phyloP scores from a whole-genome alignment of 2,888 invertebrate species.

The Dasysyrphus tricinctus region DNA sequence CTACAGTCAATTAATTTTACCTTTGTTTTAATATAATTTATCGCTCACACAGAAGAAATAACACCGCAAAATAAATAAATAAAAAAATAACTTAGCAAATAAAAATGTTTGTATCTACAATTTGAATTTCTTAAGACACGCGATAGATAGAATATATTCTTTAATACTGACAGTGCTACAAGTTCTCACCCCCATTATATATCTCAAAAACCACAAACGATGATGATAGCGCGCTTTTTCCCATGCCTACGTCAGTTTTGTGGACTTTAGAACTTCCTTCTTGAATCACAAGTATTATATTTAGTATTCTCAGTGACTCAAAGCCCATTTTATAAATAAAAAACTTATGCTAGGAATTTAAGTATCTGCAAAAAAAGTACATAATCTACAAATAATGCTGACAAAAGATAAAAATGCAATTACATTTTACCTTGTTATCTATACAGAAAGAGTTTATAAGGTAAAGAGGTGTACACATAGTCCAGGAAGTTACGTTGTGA shows the following conservation, averaged over 20 bases:
- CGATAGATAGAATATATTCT: slow-evolving; percentile 50
- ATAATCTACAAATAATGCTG: background rate
- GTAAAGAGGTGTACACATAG: background rate
- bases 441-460: background rate
- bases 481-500: background rate
- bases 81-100: background rate
- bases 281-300: slow-evolving; percentile 25
- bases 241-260: slow-evolving; percentile 46
- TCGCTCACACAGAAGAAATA: background rate
- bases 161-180: slow-evolving; percentile 50
- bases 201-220: slow-evolving; percentile 5
- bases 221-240: slow-evolving; percentile 35
- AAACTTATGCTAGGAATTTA: slow-evolving; percentile 5
- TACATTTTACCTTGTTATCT: slow-evolving; percentile 1
- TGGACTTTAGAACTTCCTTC: slow-evolving; percentile 49
- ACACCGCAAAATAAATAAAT: background rate
- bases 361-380: background rate
- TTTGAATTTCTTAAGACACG: slow-evolving; percentile 30
- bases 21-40: background rate
- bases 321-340: background rate
- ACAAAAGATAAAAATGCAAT: slow-evolving; percentile 25
- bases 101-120: background rate
- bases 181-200: slow-evolving; percentile 51
- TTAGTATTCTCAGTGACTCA: slow-evolving; percentile 26
- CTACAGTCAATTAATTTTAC: background rate